These are phyloP conservation scores for Cyclopterus lumpus DNA, from an alignment of 2,797 vertebrate genomes.

Conservation along the genomic window DNA sequence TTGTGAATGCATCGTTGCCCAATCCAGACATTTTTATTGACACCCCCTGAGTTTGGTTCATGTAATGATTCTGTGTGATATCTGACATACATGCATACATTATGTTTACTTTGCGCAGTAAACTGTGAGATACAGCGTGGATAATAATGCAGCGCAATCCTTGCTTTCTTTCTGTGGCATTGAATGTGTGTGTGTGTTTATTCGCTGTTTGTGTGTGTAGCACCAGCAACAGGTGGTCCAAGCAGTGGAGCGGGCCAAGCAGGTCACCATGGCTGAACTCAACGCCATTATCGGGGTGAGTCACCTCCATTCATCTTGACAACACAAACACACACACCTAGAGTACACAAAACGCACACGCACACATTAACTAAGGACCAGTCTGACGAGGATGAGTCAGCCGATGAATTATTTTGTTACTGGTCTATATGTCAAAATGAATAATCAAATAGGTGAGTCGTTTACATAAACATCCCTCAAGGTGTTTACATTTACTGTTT, in stretches of 20 bases:
- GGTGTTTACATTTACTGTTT: not conserved
- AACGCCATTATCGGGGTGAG: conserved; percentile 96
- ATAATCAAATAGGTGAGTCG: not conserved
- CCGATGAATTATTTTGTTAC: not conserved
- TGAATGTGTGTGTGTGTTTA: conserved; percentile 30
- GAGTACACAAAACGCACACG: not conserved
- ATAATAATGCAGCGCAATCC: not conserved
- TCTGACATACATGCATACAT: not conserved
- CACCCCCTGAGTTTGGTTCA: conserved; percentile 3
- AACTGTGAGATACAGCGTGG: not conserved
- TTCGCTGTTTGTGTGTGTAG: conserved; percentile 55
- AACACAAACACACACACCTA: conserved; percentile 14
- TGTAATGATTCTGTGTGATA: not conserved
- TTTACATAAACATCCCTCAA: conserved; percentile 1
- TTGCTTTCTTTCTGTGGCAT: not conserved
- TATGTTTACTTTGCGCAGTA: not conserved
- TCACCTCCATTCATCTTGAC: conserved; percentile 48
- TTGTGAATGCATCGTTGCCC: conserved; percentile 22
- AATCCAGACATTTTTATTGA: conserved; percentile 31
- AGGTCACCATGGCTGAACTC: conserved; percentile 98
- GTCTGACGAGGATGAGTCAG: not conserved
- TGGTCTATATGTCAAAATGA: not conserved
- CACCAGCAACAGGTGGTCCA: conserved; percentile 85
- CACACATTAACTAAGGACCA: not conserved
- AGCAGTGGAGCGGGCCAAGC: conserved; percentile 88